Base-by-base conservation (phyloP, 2,113 vertebrate genomes). In the Spizaetus ornatus region DNA sequence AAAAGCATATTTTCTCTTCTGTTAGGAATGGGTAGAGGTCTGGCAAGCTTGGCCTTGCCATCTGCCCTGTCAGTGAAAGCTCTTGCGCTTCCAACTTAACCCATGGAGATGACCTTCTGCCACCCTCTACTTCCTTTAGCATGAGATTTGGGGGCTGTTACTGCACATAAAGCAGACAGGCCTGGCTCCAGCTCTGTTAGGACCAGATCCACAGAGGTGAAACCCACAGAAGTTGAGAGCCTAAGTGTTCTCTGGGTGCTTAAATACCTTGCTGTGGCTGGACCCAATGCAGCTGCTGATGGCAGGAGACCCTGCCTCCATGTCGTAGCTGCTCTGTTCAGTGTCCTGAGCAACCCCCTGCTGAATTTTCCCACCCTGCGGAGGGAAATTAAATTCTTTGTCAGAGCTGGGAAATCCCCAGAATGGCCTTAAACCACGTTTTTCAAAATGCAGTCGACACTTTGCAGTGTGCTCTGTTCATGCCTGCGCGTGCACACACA, bases 341-440 rank as follows among this genome's bases (percentile, higher is more conserved):
- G 48, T 43, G 70, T 85, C 87, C 90, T 61, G 36, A 90, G 61
- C 40, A 89, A 55, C 5, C 34, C 65, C 21, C 66, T 88, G 74
- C 48, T 91, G 87, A 91, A 72, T 95, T 90, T 95, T 96, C 84
- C 90, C 71, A 82, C 66, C 70, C 34, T 16, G 11, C 3, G 3
- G 70, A 95, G 70, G 70, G 73, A 93, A 96, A 96, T 82, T 88
- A 96, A 90, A 53, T 72, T 87, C 65, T 93, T 63, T 93, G 43
- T 91, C 62, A 71, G 95, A 86, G 61, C 66, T 5, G 84, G 96
- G 96, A 96, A 96, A 85, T 96, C 87, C 93, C 96, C 95, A 36
- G 82, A 42, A 95, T 85, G 87, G 90, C 90, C 95, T 90, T 77
- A 76, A 96, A 94, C 62, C 90, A 72, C 2, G 17, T 82, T 96